Evolutionary conservation across 1,140 invertebrate genomes (phyloP).

Genomic region (Pseudobourletiella spinata): DNA sequence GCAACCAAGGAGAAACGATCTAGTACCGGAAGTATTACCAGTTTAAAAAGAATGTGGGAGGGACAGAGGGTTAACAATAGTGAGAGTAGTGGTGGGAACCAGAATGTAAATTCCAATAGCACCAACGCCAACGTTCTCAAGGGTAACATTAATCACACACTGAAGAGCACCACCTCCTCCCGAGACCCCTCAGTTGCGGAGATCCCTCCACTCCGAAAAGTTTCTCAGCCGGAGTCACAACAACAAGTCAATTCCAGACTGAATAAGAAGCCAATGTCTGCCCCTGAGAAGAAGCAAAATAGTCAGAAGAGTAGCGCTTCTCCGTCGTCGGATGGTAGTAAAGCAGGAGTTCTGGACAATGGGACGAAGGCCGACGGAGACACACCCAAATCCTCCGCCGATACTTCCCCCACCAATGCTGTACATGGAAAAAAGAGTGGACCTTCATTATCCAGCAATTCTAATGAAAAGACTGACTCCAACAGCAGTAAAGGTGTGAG

Average conservation of each 20-base stretch:
- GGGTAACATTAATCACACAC: slow-evolving; percentile 13
- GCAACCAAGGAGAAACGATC: slow-evolving; percentile 74
- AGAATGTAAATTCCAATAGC: not conserved
- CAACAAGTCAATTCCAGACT: not conserved
- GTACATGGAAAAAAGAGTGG: not conserved
- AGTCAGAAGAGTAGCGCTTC: slow-evolving; percentile 4
- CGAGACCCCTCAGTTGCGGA: slow-evolving; percentile 13
- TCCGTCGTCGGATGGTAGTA: not conserved
- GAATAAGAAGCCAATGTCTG: not conserved
- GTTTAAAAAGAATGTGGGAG: slow-evolving; percentile 86
- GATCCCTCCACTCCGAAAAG: slow-evolving; percentile 2
- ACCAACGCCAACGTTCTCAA: slow-evolving; percentile 13
- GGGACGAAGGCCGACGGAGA: not conserved
- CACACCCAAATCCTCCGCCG: not conserved
- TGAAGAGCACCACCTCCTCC: slow-evolving; percentile 15
- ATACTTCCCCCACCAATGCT: not conserved
- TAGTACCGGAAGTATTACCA: slow-evolving; percentile 85
- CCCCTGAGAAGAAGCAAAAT: slow-evolving; percentile 21
- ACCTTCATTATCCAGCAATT: slow-evolving; percentile 1
- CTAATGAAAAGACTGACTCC: slow-evolving; percentile 27
- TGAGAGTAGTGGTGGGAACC: not conserved
- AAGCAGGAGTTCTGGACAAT: not conserved
- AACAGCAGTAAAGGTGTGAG: slow-evolving; percentile 13
- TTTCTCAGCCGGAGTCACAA: not conserved
- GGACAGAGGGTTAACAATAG: slow-evolving; percentile 24